A percentile compares a stretch with the other conserved stretches of the same genome.
Conservation (phyloP, 2,888 invertebrate genomes). For the Drosophila mettleri region DNA sequence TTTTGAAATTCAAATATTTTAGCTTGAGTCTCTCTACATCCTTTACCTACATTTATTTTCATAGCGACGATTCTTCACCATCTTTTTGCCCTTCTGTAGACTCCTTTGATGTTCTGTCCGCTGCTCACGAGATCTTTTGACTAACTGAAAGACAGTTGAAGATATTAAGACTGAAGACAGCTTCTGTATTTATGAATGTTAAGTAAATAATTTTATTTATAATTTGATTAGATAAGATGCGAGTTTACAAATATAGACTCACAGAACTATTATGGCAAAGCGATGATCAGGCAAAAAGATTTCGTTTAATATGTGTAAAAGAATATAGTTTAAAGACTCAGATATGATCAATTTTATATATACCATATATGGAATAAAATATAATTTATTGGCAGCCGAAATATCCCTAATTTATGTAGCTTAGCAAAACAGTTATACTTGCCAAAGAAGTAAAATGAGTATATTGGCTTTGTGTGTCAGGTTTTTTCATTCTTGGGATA, state of each 20-base stretch:
- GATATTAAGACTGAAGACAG: slow-evolving; percentile 19
- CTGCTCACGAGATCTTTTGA: slow-evolving; percentile 18
- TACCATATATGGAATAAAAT: no score
- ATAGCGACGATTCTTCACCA: slow-evolving; percentile 54
- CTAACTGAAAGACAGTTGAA: slow-evolving; percentile 23
- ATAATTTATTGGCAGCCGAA: no score
- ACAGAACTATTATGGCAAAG: slow-evolving; percentile 23
- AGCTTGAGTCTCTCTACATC: neutral
- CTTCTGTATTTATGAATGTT: slow-evolving; percentile 29
- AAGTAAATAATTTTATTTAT: slow-evolving; percentile 26
- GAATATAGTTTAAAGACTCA: neutral
- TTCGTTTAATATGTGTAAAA: neutral
- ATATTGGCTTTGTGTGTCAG: no score
- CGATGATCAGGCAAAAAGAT: slow-evolving; percentile 20
- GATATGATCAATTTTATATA: no score
- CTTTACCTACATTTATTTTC: slow-evolving; percentile 41
- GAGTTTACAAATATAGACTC: slow-evolving; percentile 4
- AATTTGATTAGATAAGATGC: slow-evolving; percentile 40
- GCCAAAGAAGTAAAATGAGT: no score
- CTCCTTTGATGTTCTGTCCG: neutral
- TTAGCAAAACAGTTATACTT: no score
- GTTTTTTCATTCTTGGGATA: no score
- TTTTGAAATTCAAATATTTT: no score
- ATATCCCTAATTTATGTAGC: no score
- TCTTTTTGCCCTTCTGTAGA: slow-evolving; percentile 4